phyloP scores from a whole-genome alignment of 2,888 invertebrate genomes.

The Meta bourneti region DNA sequence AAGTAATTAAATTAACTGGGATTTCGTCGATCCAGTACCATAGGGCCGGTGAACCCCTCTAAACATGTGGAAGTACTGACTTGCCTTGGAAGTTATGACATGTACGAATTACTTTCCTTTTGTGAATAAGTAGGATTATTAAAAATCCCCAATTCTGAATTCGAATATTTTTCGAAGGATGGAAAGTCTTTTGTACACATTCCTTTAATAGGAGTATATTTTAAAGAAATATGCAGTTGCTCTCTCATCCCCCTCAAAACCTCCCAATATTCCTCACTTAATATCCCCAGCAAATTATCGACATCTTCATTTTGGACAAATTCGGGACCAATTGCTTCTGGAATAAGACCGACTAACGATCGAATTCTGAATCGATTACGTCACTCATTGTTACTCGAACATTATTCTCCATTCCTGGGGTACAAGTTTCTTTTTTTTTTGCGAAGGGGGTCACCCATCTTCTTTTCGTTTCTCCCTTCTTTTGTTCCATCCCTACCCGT shows the following conservation, averaged over 20 bases:
- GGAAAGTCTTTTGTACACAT: not conserved
- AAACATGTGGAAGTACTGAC: too few species aligned
- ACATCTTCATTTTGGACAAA: slow-evolving; percentile 41
- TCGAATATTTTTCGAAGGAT: too few species aligned
- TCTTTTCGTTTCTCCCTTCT: slow-evolving; percentile 30
- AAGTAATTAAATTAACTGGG: too few species aligned
- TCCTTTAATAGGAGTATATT: not conserved
- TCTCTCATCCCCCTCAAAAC: not conserved
- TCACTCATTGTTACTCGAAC: slow-evolving; percentile 57
- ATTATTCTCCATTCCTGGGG: slow-evolving; percentile 53
- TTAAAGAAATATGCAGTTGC: not conserved
- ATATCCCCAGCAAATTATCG: slow-evolving; percentile 50
- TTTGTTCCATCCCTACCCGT: slow-evolving; percentile 40
- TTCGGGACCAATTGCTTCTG: slow-evolving; percentile 49
- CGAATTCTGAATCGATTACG: slow-evolving; percentile 48
- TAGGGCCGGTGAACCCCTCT: too few species aligned
- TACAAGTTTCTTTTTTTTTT: slow-evolving; percentile 33
- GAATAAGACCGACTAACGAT: slow-evolving; percentile 30
- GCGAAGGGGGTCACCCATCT: not conserved
- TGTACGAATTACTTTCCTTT: too few species aligned
- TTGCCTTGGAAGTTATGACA: too few species aligned
- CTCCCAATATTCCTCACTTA: not conserved
- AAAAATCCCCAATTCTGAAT: too few species aligned
- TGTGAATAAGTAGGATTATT: too few species aligned
- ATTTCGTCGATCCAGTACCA: too few species aligned